phyloP scores from a whole-genome alignment of 2,113 vertebrate species.

The Anarhynchus alexandrinus region DNA sequence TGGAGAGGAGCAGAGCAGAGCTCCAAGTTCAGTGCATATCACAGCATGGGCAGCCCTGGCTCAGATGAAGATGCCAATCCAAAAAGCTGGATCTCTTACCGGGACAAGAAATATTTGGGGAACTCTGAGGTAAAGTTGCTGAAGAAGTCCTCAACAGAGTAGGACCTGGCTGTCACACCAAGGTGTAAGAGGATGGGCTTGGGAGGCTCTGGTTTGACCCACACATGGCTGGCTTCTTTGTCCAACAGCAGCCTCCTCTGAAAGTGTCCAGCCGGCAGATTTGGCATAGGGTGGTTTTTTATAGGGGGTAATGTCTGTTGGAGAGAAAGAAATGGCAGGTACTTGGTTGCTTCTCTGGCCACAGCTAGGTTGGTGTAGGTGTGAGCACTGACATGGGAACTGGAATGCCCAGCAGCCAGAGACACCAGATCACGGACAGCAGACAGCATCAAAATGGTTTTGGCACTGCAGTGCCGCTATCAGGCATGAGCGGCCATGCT shows the following conservation, averaged over 20 bases:
- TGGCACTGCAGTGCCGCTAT: not conserved
- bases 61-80: not conserved
- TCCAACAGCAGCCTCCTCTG: constrained; percentile 17
- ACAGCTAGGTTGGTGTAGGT: not conserved
- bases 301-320: constrained; percentile 85
- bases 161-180: constrained; percentile 80
- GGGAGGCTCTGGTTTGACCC: constrained; percentile 75
- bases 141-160: constrained; percentile 74
- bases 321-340: not conserved
- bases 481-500: not conserved
- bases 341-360: not conserved
- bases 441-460: not conserved
- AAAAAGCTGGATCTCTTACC: constrained; percentile 66
- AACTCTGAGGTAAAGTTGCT: constrained; percentile 71
- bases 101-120: constrained; percentile 67
- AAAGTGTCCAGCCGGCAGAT: constrained; percentile 38
- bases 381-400: not conserved
- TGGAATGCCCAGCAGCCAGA: not conserved
- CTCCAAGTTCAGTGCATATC: not conserved
- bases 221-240: not conserved
- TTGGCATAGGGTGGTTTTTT: constrained; percentile 39
- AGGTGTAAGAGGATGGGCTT: constrained; percentile 78
- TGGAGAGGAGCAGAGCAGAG: not conserved
- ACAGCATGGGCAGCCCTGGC: not conserved
- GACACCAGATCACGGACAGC: not conserved